A percentile compares a stretch with the other conserved stretches of the same genome.
phyloP scores from a whole-genome alignment of 2,797 vertebrate species.

The Scomberomorus guttatus region DNA sequence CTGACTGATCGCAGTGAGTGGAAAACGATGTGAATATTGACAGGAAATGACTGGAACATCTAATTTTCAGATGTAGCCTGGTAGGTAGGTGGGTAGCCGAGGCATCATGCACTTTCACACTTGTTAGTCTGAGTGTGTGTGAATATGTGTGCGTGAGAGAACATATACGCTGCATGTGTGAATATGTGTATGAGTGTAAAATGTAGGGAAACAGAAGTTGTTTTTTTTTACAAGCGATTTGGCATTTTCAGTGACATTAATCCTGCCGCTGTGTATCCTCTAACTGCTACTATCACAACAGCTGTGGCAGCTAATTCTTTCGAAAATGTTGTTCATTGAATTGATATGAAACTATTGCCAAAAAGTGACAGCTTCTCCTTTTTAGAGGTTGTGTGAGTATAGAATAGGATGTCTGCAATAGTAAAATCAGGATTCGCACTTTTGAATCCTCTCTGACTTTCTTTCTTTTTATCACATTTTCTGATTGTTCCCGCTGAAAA shows the following conservation, averaged over 20 bases:
- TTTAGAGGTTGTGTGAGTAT: background rate
- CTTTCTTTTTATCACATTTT: background rate
- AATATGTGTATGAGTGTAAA: conserved; percentile 31
- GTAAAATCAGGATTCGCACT: background rate
- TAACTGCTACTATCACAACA: conserved; percentile 31
- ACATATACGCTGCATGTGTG: conserved; percentile 35
- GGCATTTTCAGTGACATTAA: conserved; percentile 62
- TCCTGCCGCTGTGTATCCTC: conserved; percentile 45
- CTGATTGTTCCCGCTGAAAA: background rate
- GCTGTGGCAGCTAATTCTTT: conserved; percentile 23
- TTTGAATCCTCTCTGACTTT: background rate
- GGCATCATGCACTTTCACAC: conserved; percentile 40
- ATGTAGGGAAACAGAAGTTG: conserved; percentile 2
- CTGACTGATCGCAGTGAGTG: conserved; percentile 51
- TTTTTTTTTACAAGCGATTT: conserved; percentile 55
- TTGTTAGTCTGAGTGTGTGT: background rate
- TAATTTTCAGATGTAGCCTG: conserved; percentile 55
- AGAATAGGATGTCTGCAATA: background rate
- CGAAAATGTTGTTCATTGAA: conserved; percentile 30
- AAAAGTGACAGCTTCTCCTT: background rate
- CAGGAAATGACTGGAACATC: conserved; percentile 66
- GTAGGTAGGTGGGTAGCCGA: conserved; percentile 32
- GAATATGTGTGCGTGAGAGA: background rate
- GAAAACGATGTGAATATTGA: conserved; percentile 60
- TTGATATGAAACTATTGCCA: conserved; percentile 7